Evolutionary conservation across 2,797 vertebrate species (phyloP), one percentile per base, ranked within the genome.

Genomic region (Craterocephalus amniculus): DNA sequence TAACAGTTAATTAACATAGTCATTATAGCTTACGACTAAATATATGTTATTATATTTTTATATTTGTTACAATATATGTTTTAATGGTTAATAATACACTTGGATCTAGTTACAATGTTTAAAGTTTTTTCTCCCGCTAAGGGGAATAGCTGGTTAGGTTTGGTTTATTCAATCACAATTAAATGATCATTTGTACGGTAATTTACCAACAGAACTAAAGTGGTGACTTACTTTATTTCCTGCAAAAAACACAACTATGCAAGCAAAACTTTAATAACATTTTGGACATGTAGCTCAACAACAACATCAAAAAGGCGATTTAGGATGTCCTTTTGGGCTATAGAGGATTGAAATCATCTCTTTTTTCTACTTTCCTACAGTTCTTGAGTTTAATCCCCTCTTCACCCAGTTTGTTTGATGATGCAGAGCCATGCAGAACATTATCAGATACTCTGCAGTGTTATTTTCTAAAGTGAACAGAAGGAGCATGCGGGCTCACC

Each of bases 401-500:
- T 38, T 13, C 72, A 26, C 71, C 12, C 45, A 51, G 31, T 65
- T 52, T 73, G 24, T 74, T 70, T 72, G 32, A 67, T 12, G 10
- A 70, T 26, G 61, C 69, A 71, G 35, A 75, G 24, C 51, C 38
- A 60, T 69, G 52, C 55, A 70, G 40, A 74, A 24, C 54, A 48
- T 55, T 6, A 78, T 82, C 76, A 79, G 75, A 84, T 78, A 63
- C 57, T 26, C 63, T 20, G 8, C 48, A 58, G 38, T 70, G 35
- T 75, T 79, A 62, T 79, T 73, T 68, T 63, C 65, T 73, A 52
- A 76, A 70, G 63, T 68, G 24, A 72, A 74, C 63, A 66, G 61
- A 49, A 58, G 13, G 49, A 63, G 69, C 60, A 86, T 87, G 87
- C 72, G 67, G 85, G 88, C 59, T 76, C 62, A 60, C 78, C 89